Evolutionary conservation across 1,140 invertebrate species (phyloP), one percentile per base, ranked within the genome.

Genomic region (Bombus fervidus): DNA sequence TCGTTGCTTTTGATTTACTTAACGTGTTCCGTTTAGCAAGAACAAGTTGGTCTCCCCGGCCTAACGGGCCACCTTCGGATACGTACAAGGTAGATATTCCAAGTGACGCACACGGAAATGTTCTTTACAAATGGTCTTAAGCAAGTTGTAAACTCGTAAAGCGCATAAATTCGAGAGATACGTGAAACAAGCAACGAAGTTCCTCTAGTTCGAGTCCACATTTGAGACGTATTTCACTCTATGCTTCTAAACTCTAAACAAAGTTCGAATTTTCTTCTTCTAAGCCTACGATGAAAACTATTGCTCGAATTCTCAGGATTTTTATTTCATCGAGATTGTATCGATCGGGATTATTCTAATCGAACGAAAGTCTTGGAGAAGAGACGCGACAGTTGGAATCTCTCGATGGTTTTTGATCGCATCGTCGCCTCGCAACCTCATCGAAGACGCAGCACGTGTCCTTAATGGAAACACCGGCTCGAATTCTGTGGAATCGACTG

Each of bases 91-190:
- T 64, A 78, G 59, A 64, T 78, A 59, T 57, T 34, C 53, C 39
- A 22, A 64, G 57, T 78, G 75, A 78, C 75, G 37, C 31, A 66
- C 28, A 64, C 75, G 75, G 75, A 78, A 78, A 78, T 78, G 75
- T 78, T 78, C 57, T 10, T 41, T 64, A 66, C 59, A 41, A 78
- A 78, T 64, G 57, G 75, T 78, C 39, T 64, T 43, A 78, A 78
- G 57, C 75, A 78, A 78, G 75, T 41, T 78, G 75, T 78, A 78
- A 78, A 64, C 59, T 78, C 37, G 57, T 78, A 78, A 78, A 78
- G 39, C 75, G 75, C 57, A 66, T 66, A 78, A 78, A 62, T 66
- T 78, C 59, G 37, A 59, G n/a, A 25, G 28, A 78, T 39, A 43
- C n/a, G 37, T 41, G 34, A 34, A 41, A 78, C 75, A 53, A 66